A percentile compares a stretch with the other conserved stretches of the same genome.
Evolutionary conservation across 2,888 invertebrate species (phyloP).

Genomic region (Synanthedon formicaeformis): DNA sequence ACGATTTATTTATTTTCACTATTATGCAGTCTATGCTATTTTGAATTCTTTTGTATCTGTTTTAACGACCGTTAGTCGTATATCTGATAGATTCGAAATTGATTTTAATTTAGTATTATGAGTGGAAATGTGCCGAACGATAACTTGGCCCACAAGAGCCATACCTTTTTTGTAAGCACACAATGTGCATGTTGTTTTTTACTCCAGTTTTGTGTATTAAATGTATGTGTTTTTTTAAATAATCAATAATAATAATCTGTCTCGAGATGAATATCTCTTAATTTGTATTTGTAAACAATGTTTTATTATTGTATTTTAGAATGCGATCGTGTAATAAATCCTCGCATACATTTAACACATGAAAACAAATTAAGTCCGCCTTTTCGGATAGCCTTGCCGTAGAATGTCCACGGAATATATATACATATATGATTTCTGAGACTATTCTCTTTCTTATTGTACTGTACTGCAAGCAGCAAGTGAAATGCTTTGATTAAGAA

Average conservation of each 20-base stretch:
- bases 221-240: conserved; percentile 22
- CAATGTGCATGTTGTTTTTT: conserved; percentile 41
- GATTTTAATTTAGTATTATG: conserved; percentile 46
- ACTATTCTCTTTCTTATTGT: conserved; percentile 48
- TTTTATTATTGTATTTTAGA: not conserved
- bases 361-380: conserved; percentile 52
- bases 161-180: conserved; percentile 42
- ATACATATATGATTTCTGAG: conserved; percentile 39
- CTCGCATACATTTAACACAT: conserved; percentile 39
- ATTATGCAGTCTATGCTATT: not conserved
- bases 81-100: conserved; percentile 68
- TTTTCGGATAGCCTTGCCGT: conserved; percentile 60
- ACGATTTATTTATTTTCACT: not conserved
- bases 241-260: not conserved
- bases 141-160: conserved; percentile 29
- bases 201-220: conserved; percentile 37
- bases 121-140: conserved; percentile 32
- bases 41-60: too few relatives aligned
- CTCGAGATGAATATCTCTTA: not conserved
- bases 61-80: conserved; percentile 15
- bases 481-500: conserved; percentile 66
- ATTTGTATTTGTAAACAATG: not conserved
- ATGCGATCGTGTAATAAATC: not conserved
- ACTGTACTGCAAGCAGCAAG: conserved; percentile 46
- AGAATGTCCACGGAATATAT: conserved; percentile 36